These are phyloP conservation scores for Euura lappo DNA, from an alignment of 1,140 invertebrate genomes.

Conservation along the genomic window DNA sequence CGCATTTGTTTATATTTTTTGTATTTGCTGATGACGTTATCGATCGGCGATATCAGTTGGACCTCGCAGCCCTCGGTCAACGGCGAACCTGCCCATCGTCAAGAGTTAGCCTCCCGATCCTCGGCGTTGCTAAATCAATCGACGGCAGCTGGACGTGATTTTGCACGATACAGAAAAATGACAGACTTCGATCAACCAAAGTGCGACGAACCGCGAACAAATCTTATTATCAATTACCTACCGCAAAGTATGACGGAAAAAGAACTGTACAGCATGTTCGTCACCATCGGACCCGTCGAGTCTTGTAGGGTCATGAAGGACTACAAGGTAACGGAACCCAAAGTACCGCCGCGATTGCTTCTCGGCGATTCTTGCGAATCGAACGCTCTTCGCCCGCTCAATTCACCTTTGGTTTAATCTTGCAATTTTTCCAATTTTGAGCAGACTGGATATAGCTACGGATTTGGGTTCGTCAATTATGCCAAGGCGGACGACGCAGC, in stretches of 20 bases:
- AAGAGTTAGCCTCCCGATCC: conserved; percentile 17
- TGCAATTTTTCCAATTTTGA: not conserved
- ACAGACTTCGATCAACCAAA: conserved; percentile 41
- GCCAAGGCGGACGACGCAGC: conserved; percentile 82
- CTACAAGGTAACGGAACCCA: conserved; percentile 69
- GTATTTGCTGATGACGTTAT: conserved; percentile 59
- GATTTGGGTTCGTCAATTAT: conserved; percentile 96
- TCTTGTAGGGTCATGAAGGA: conserved; percentile 92
- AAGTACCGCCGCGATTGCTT: not conserved
- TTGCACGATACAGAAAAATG: conserved; percentile 40
- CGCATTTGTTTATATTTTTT: conserved; percentile 64
- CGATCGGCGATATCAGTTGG: conserved; percentile 50
- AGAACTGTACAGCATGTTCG: conserved; percentile 88
- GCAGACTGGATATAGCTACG: conserved; percentile 93
- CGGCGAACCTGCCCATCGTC: not conserved
- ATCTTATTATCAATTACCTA: conserved; percentile 95
- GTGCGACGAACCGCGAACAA: conserved; percentile 66
- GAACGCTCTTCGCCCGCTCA: not conserved
- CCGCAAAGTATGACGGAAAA: conserved; percentile 93
- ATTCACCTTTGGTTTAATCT: conserved; percentile 9
- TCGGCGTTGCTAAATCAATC: not conserved
- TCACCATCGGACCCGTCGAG: conserved; percentile 85
- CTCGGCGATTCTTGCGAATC: not conserved
- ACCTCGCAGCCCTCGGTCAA: conserved; percentile 33
- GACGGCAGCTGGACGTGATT: conserved; percentile 17